phyloP scores from a whole-genome alignment of 2,888 invertebrate genomes.

The Elegia similella region DNA sequence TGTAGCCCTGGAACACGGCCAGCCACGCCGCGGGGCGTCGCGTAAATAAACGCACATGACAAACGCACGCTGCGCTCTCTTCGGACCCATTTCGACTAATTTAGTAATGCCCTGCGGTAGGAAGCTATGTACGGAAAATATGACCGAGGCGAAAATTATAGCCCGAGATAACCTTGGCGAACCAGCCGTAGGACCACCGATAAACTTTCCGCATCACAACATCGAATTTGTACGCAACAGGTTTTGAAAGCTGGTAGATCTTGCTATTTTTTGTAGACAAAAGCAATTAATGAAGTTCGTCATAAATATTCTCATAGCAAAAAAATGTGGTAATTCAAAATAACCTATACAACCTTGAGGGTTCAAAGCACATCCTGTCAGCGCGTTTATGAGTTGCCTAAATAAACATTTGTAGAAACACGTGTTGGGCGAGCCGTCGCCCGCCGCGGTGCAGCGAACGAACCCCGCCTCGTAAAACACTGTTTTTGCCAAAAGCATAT shows the following conservation, averaged over 20 bases:
- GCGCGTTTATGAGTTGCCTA: slow-evolving; percentile 72
- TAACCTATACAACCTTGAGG: slow-evolving; percentile 71
- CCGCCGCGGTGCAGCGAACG: slow-evolving; percentile 38
- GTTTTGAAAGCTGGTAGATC: slow-evolving; percentile 11
- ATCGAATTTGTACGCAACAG: slow-evolving; percentile 9
- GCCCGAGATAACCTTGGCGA: slow-evolving; percentile 9
- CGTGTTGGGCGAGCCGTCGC: slow-evolving; percentile 60
- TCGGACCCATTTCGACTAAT: slow-evolving; percentile 55
- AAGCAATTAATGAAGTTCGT: slow-evolving; percentile 4
- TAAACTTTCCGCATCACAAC: slow-evolving; percentile 4
- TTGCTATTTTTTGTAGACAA: slow-evolving; percentile 10
- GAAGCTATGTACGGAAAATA: slow-evolving; percentile 24
- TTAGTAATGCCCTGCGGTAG: slow-evolving; percentile 53
- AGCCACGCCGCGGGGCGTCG: slow-evolving; percentile 55
- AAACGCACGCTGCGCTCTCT: slow-evolving; percentile 53
- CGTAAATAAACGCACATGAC: slow-evolving; percentile 74
- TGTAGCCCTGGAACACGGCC: slow-evolving; percentile 68
- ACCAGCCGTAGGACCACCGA: background rate
- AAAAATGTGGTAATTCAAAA: slow-evolving; percentile 45
- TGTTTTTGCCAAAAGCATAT: slow-evolving; percentile 60
- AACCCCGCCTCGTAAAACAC: slow-evolving; percentile 47
- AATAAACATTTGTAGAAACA: slow-evolving; percentile 72
- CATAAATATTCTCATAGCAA: slow-evolving; percentile 1
- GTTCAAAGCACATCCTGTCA: slow-evolving; percentile 76
- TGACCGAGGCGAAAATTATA: background rate